These are phyloP conservation scores for Drosophila miranda DNA, from an alignment of 1,140 invertebrate species.

Conservation along the genomic window DNA sequence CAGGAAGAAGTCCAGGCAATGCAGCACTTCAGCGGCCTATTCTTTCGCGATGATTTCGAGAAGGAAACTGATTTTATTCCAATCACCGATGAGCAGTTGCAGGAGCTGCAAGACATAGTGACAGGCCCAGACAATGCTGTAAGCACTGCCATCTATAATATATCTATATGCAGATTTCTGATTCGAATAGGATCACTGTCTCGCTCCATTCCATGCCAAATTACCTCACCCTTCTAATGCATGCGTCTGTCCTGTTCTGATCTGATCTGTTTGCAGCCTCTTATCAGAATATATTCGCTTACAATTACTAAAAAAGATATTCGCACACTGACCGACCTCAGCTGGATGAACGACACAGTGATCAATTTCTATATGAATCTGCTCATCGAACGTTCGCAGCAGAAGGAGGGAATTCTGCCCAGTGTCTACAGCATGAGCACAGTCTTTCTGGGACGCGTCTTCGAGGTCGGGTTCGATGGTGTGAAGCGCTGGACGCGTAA, in stretches of 20 bases:
- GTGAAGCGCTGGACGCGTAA: slow-evolving; percentile 95
- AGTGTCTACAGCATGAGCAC: slow-evolving; percentile 91
- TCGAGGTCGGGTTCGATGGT: slow-evolving; percentile 86
- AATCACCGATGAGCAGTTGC: slow-evolving; percentile 27
- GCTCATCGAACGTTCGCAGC: slow-evolving; percentile 87
- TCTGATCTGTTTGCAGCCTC: neutral
- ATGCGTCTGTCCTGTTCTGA: no score
- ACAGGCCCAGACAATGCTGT: slow-evolving; percentile 33
- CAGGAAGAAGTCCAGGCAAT: slow-evolving; percentile 8
- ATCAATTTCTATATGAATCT: slow-evolving; percentile 83
- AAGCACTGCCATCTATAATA: neutral
- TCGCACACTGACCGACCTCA: slow-evolving; percentile 89
- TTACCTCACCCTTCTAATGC: no score
- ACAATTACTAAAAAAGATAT: slow-evolving; percentile 85
- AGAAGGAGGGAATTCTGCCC: slow-evolving; percentile 85
- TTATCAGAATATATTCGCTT: no score
- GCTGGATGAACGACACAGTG: slow-evolving; percentile 98
- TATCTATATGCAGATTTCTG: no score
- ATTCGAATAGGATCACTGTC: no score
- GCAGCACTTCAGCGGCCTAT: slow-evolving; percentile 32
- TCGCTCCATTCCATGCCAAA: no score
- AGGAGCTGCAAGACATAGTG: slow-evolving; percentile 26
- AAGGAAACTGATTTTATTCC: slow-evolving; percentile 19
- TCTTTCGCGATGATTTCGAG: slow-evolving; percentile 26
- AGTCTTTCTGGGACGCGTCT: slow-evolving; percentile 96